Conservation (phyloP, 2,113 vertebrate species). For the Xiphophorus hellerii region DNA sequence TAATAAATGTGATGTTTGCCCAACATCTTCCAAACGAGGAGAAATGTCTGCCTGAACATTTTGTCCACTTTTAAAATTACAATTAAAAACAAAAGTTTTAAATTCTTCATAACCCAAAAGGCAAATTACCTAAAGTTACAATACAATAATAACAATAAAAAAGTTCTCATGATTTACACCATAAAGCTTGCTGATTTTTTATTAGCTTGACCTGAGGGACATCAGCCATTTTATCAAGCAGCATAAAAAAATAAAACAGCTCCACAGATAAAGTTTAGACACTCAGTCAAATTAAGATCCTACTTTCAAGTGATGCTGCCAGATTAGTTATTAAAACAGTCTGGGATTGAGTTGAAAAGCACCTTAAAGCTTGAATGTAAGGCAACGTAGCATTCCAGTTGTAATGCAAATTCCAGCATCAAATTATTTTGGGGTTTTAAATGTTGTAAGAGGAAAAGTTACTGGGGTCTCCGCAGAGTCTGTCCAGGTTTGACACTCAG, state of each 20-base stretch:
- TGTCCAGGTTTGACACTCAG: no score
- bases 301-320: no score
- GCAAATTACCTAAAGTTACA: not conserved
- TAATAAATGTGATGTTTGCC: not conserved
- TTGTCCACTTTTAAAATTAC: not conserved
- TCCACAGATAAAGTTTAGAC: no score
- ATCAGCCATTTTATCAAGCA: no score
- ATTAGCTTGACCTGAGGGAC: no score
- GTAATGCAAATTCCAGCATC: constrained; percentile 40
- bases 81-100: not conserved
- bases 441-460: no score
- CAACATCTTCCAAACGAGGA: not conserved
- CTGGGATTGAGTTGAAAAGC: no score
- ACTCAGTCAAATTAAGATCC: no score
- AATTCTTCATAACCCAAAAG: not conserved
- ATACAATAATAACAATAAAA: not conserved
- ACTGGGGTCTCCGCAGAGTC: no score
- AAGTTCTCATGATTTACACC: not conserved
- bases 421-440: constrained; percentile 39
- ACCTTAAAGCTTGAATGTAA: constrained; percentile 15
- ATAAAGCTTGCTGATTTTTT: not conserved
- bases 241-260: no score
- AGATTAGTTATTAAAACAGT: no score
- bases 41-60: not conserved
- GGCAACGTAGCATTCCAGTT: constrained; percentile 45